phyloP scores from a whole-genome alignment of 23 tunicate species.

The Pegea sp. region DNA sequence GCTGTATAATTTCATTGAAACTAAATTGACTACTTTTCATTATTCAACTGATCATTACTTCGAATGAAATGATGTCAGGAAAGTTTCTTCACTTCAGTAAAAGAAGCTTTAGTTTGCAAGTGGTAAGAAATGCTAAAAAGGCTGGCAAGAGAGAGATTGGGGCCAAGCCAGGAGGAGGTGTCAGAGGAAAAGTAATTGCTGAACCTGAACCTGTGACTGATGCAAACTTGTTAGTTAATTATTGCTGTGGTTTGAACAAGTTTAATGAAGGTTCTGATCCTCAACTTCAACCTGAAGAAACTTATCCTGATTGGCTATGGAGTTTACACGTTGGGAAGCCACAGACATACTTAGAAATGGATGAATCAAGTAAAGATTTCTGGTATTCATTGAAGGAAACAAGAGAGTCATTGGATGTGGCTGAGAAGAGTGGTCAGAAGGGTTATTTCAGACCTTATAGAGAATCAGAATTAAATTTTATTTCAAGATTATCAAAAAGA shows the following conservation, averaged over 20 bases:
- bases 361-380: constrained; percentile 43
- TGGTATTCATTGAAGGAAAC: constrained; percentile 23
- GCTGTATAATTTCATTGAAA: too few relatives aligned
- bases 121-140: too few relatives aligned
- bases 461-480: not conserved
- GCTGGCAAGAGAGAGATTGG: too few relatives aligned
- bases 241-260: constrained; percentile 65
- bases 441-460: not conserved
- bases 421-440: not conserved
- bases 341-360: constrained; percentile 14
- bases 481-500: not conserved
- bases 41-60: too few relatives aligned
- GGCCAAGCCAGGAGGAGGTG: too few relatives aligned
- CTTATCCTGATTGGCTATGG: constrained; percentile 95
- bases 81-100: too few relatives aligned
- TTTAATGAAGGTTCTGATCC: constrained; percentile 54
- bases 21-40: too few relatives aligned
- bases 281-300: constrained; percentile 37
- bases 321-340: constrained; percentile 36
- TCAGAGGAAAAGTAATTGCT: constrained; percentile 3
- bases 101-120: too few relatives aligned
- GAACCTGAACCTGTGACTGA: constrained; percentile 56
- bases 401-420: not conserved
- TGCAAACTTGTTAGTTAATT: constrained; percentile 22
- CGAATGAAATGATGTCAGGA: too few relatives aligned